Conservation (phyloP, 2,113 vertebrate genomes). For the Burhinus oedicnemus region DNA sequence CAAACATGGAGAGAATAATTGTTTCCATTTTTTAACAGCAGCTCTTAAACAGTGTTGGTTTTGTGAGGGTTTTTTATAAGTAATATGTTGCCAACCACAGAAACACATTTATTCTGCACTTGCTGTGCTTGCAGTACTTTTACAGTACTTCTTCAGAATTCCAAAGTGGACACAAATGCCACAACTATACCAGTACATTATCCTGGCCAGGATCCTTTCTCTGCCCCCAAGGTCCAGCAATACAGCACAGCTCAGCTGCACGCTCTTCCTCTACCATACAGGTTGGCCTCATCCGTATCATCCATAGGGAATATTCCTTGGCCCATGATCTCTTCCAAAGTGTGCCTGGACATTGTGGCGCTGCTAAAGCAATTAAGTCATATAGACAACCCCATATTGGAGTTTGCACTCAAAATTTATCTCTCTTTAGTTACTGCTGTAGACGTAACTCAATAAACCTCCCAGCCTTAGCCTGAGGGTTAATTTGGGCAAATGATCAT, state of each 20-base stretch:
- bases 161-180: background rate
- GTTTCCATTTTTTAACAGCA: slow-evolving; percentile 11
- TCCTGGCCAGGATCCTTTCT: background rate
- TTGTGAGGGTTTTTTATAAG: background rate
- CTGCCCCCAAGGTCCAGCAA: background rate
- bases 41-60: background rate
- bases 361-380: background rate
- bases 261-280: background rate
- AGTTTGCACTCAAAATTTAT: background rate
- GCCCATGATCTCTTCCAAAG: background rate
- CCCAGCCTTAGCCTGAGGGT: background rate
- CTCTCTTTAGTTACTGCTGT: background rate
- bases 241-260: background rate
- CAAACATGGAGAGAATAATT: background rate
- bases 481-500: background rate
- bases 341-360: background rate
- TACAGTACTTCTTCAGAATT: background rate
- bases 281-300: background rate
- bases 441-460: background rate
- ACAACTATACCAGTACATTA: background rate
- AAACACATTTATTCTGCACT: background rate
- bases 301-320: background rate
- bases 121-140: background rate
- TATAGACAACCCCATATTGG: background rate
- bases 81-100: background rate